Evolutionary conservation across 2,113 vertebrate genomes (phyloP).

Genomic region (Macquaria australasica): DNA sequence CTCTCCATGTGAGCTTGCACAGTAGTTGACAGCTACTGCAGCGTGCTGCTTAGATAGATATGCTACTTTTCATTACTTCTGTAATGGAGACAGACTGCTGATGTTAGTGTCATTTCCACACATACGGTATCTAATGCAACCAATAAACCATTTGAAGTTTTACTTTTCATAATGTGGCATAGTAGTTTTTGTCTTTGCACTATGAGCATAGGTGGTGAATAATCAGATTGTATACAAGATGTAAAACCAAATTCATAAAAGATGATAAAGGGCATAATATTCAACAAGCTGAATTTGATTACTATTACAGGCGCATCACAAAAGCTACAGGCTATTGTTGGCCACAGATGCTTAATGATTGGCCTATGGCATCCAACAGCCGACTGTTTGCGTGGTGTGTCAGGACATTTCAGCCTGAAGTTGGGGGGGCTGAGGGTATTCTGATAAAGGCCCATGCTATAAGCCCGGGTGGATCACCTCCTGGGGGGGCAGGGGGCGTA

Average conservation of each 20-base stretch:
- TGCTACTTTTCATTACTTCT: slow-evolving; percentile 44
- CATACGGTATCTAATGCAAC: neutral
- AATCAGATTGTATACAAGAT: neutral
- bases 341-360: neutral
- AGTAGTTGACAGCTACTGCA: slow-evolving; percentile 64
- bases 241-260: neutral
- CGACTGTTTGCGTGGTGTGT: neutral
- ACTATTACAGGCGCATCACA: neutral
- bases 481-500: slow-evolving; percentile 72
- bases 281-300: neutral
- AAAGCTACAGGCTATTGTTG: neutral
- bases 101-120: neutral
- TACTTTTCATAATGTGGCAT: neutral
- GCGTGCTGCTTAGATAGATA: slow-evolving; percentile 44
- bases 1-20: slow-evolving; percentile 48
- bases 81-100: neutral
- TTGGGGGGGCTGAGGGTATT: slow-evolving; percentile 37
- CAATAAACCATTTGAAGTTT: neutral
- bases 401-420: neutral
- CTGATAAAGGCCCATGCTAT: slow-evolving; percentile 69
- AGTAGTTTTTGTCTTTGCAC: neutral
- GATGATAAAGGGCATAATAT: neutral
- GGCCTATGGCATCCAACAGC: neutral
- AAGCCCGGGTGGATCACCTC: slow-evolving; percentile 78
- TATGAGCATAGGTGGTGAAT: neutral